phyloP scores from a whole-genome alignment of 1,140 invertebrate genomes.

The Araneus ventricosus region DNA sequence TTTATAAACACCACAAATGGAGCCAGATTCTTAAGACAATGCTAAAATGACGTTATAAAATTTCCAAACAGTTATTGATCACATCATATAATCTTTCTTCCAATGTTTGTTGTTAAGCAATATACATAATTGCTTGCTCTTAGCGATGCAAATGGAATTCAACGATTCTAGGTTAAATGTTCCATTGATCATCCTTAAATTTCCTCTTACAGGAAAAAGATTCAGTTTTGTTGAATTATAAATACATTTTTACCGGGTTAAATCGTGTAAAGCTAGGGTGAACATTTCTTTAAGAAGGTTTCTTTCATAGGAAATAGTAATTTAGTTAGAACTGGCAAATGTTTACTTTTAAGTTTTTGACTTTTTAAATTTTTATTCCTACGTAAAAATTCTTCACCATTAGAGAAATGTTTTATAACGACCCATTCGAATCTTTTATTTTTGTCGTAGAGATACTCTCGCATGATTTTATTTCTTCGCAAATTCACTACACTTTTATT shows the following conservation, averaged over 20 bases:
- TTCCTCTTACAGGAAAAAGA: neutral
- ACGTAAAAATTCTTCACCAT: neutral
- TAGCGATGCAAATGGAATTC: neutral
- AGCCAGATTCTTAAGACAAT: too few species aligned
- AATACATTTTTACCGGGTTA: neutral
- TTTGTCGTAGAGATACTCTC: neutral
- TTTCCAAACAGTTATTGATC: neutral
- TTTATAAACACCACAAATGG: too few species aligned
- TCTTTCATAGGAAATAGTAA: neutral
- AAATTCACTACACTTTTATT: neutral
- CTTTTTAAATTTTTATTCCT: neutral
- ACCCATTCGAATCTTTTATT: neutral
- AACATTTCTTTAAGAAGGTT: neutral
- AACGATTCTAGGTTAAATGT: neutral
- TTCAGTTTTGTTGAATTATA: neutral
- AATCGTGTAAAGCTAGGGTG: neutral
- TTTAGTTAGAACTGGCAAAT: neutral
- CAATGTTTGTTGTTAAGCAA: neutral
- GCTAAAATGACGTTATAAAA: too few species aligned
- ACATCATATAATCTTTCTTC: neutral
- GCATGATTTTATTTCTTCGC: neutral
- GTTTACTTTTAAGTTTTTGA: neutral
- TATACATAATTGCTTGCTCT: neutral
- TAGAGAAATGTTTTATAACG: neutral
- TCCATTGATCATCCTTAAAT: neutral